These are phyloP conservation scores for Gadus macrocephalus DNA, from an alignment of 2,113 vertebrate species.

Conservation along the genomic window DNA sequence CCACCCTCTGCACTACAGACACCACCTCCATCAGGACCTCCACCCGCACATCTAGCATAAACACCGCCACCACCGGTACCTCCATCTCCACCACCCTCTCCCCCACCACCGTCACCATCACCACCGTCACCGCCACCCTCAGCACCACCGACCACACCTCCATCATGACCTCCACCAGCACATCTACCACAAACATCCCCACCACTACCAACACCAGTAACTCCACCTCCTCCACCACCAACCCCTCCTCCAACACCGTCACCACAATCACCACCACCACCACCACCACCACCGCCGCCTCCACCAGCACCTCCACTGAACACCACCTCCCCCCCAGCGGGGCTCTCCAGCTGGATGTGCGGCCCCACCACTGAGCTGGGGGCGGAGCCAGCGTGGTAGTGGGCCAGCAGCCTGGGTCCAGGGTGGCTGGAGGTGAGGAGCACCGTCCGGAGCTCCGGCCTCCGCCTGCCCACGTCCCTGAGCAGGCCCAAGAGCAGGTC, in stretches of 20 bases:
- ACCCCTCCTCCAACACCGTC: no score
- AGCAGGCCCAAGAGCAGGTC: conserved; percentile 80
- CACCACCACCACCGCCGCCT: conserved; percentile 29
- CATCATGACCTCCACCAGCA: conserved; percentile 59
- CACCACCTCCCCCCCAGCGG: conserved; percentile 65
- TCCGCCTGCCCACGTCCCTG: conserved; percentile 70
- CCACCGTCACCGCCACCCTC: conserved; percentile 31
- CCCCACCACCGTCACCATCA: no score
- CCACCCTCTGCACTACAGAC: conserved; percentile 41
- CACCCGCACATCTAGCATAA: no score
- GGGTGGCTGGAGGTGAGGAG: conserved; percentile 67
- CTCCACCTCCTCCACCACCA: no score
- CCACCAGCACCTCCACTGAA: conserved; percentile 63
- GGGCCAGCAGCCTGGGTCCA: conserved; percentile 54
- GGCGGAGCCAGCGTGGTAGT: conserved; percentile 43
- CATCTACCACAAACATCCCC: no score
- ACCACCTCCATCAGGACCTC: no score
- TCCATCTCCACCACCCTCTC: no score
- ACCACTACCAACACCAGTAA: no score
- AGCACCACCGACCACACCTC: no score
- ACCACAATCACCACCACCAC: no score
- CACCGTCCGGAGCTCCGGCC: conserved; percentile 82
- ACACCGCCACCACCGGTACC: no score
- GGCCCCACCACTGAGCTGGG: conserved; percentile 25
- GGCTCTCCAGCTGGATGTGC: conserved; percentile 59